Evolutionary conservation across 1,140 invertebrate species (phyloP), one percentile per base, ranked within the genome.

Genomic region (Drosophila eugracilis): DNA sequence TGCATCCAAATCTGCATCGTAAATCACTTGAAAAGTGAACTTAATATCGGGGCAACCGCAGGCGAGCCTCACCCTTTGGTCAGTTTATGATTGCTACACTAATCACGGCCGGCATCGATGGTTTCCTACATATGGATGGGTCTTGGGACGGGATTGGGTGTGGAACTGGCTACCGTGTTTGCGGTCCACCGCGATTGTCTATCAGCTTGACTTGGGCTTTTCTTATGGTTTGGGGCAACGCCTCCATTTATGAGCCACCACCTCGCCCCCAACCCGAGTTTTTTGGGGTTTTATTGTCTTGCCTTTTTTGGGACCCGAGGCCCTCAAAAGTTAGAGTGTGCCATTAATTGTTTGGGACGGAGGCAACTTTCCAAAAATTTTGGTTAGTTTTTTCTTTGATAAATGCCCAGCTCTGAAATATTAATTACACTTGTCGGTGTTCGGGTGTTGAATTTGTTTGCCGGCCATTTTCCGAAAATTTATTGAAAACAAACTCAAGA

Each of bases 351-450:
- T 72, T 81, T 69, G 54, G 54, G 54, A 55, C 36, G 58, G 42
- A 49, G 49, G 79, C 58, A 85, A 84, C 80, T 85, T 85, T 83
- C 79, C 57, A 83, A 84, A 83, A 83, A n/a, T n/a, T 47, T 69
- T 50, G 39, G 52, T 65, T 72, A 47, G 53, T 73, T 66, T 74
- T 78, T 63, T 75, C 65, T 59, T 71, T 85, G 81, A 85, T 85
- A 86, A 85, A 85, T 85, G 81, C 73, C 70, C 54, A 48, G 73
- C 76, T 85, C 62, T 70, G 77, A 85, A 85, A 85, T 86, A 85
- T 85, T 85, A 85, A 85, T 85, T 85, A 88, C 83, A 85, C 81
- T 85, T 75, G 74, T 63, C 62, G 42, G 59, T 19, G 67, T 47
- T 62, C 19, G 80, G 76, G 76, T 80, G 80, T 79, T 85, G 80